phyloP scores from a whole-genome alignment of 2,797 vertebrate species.

The Rhinogobio ventralis region DNA sequence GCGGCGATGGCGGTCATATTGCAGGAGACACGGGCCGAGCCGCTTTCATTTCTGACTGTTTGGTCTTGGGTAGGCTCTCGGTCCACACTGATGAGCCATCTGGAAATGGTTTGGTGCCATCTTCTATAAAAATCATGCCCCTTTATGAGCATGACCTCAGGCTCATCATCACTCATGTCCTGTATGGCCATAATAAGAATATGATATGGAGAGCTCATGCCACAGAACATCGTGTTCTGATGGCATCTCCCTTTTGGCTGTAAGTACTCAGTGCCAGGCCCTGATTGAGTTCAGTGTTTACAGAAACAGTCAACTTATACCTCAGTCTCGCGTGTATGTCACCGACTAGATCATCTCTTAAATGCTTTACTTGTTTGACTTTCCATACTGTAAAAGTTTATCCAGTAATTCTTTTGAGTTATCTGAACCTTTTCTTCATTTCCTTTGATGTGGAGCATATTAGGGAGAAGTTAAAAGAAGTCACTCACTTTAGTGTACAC shows the following conservation, averaged over 20 bases:
- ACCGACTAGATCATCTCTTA: slow-evolving; percentile 42
- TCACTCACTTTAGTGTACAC: slow-evolving; percentile 33
- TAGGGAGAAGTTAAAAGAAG: slow-evolving; percentile 42
- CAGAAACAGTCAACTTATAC: slow-evolving; percentile 45
- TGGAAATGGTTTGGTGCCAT: slow-evolving; percentile 66
- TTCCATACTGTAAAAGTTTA: slow-evolving; percentile 44
- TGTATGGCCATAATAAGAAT: slow-evolving; percentile 45
- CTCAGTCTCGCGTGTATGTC: slow-evolving; percentile 12
- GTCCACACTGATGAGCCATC: slow-evolving; percentile 62
- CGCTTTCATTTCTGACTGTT: slow-evolving; percentile 35
- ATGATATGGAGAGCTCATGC: slow-evolving; percentile 40
- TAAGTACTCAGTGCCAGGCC: slow-evolving; percentile 24
- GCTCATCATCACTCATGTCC: slow-evolving; percentile 56
- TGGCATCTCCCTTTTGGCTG: slow-evolving; percentile 29
- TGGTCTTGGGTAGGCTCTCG: slow-evolving; percentile 51
- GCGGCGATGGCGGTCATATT: slow-evolving; percentile 24
- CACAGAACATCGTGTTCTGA: slow-evolving; percentile 30
- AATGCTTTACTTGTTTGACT: slow-evolving; percentile 20
- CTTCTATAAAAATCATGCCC: slow-evolving; percentile 59
- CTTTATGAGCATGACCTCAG: slow-evolving; percentile 56
- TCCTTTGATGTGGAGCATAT: slow-evolving; percentile 47
- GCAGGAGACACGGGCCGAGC: slow-evolving; percentile 46
- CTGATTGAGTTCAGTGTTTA: slow-evolving; percentile 31
- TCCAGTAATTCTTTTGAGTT: slow-evolving; percentile 35
- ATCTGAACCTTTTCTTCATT: slow-evolving; percentile 24